Base-by-base conservation (phyloP, 1,140 invertebrate genomes). In the Heliconius hewitsoni region DNA sequence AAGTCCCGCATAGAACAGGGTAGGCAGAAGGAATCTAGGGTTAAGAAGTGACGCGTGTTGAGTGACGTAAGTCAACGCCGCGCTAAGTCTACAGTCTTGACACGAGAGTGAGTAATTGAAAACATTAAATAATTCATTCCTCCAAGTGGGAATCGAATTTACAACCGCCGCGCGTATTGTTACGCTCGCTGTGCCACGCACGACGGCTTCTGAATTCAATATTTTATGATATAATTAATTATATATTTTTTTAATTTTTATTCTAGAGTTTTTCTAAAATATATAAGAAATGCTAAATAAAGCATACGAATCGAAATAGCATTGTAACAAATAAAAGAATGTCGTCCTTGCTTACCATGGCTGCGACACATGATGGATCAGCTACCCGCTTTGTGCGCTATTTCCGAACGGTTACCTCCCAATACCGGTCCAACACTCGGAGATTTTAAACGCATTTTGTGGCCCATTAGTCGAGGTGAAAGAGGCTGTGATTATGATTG, bases 381-480 rank as follows among this genome's bases (percentile, higher is more conserved):
- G 88, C 79, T 72, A 79, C 83, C 78, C 81, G 72, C 77, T 90
- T 92, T 93, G 91, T 93, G 90, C 84, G 76, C 84, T 76, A 84
- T 92, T 93, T 93, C 91, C 93, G 84, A 90, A 86, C 90, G 91
- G 93, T 93, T 93, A 89, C 87, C 90, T 94, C 82, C 89, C 73
- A 93, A 93, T 91, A 86, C 87, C 83, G 80, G 81, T 82, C 85
- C 76, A 89, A 84, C 86, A 85, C 84, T 90, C 86, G 88, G 89
- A 88, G 90, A 89, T 92, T 93, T 94, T 92, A 92, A 93, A 92
- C 91, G 88, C 89, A 90, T 94, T 94, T 93, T 86, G 91, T 90
- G 93, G 88, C 81, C 91, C 93, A 94, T 94, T 94, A 94, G 89
- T 85, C 86, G 90, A 91, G 86, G 91, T 93, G 91, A 94, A 94